Percentiles rank a stretch among this genome's conserved stretches.
These are phyloP conservation scores for Emberiza fucata DNA, from an alignment of 2,113 vertebrate genomes.

Conservation along the genomic window DNA sequence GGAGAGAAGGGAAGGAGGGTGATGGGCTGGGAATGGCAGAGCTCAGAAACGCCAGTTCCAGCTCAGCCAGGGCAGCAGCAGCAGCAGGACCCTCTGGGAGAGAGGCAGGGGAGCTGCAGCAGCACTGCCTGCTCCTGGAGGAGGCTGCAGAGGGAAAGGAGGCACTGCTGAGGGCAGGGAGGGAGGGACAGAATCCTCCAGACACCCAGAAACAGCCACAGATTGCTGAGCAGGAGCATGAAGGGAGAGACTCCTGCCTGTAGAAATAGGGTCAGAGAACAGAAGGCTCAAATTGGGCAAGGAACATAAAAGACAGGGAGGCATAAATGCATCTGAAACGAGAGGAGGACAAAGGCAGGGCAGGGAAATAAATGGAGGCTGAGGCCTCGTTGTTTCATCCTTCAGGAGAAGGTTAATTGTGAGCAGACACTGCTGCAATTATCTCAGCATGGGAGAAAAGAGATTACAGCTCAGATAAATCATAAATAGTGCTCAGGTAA, in stretches of 20 bases:
- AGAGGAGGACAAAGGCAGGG: neutral
- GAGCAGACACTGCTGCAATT: neutral
- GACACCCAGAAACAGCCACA: neutral
- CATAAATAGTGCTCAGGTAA: no score
- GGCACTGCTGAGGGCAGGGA: fast-evolving
- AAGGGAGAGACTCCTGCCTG: neutral
- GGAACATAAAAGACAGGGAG: neutral
- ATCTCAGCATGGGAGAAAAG: neutral
- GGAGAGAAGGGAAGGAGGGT: neutral
- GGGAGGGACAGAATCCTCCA: neutral
- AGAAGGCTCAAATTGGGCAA: neutral
- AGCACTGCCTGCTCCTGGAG: fast-evolving
- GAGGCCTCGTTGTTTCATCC: neutral
- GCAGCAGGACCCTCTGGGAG: neutral
- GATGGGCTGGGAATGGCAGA: neutral
- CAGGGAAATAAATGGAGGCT: neutral
- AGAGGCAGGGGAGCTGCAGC: neutral
- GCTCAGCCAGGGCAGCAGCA: neutral
- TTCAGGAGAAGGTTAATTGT: neutral
- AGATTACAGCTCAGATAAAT: neutral
- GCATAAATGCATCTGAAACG: neutral
- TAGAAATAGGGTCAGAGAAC: neutral
- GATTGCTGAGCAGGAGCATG: neutral
- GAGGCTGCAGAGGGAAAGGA: fast-evolving
- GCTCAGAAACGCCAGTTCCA: neutral